Conservation (phyloP, 2,113 vertebrate species). For the Vidua macroura region DNA sequence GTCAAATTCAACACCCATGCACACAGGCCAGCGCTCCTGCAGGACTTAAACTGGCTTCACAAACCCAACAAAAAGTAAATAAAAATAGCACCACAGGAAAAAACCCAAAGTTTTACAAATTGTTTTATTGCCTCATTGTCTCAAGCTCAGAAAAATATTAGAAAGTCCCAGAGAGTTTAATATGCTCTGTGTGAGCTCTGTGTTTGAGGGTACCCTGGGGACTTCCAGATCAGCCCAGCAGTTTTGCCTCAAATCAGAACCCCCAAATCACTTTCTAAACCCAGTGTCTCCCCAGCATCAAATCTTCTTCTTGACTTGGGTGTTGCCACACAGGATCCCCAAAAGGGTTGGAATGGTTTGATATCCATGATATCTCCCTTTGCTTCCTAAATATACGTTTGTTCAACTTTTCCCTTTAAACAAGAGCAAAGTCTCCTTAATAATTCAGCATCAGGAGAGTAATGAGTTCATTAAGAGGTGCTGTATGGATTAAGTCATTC, state of each 20-base stretch:
- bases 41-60: neutral
- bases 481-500: conserved; percentile 23
- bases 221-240: neutral
- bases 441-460: conserved; percentile 53
- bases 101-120: neutral
- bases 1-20: neutral
- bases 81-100: neutral
- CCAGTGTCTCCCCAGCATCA: neutral
- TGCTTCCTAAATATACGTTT: neutral
- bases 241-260: neutral
- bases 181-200: neutral
- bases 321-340: neutral
- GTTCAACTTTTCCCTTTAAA: neutral
- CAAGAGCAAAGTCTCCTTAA: neutral
- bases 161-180: neutral
- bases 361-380: neutral
- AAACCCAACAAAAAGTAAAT: neutral
- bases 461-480: conserved; percentile 62
- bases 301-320: neutral
- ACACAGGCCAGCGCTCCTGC: neutral
- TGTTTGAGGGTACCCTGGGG: neutral
- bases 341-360: neutral
- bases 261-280: neutral
- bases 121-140: neutral
- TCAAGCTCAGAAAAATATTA: neutral